Conservation (phyloP, 2,113 vertebrate genomes). For the Aegithalos caudatus region DNA sequence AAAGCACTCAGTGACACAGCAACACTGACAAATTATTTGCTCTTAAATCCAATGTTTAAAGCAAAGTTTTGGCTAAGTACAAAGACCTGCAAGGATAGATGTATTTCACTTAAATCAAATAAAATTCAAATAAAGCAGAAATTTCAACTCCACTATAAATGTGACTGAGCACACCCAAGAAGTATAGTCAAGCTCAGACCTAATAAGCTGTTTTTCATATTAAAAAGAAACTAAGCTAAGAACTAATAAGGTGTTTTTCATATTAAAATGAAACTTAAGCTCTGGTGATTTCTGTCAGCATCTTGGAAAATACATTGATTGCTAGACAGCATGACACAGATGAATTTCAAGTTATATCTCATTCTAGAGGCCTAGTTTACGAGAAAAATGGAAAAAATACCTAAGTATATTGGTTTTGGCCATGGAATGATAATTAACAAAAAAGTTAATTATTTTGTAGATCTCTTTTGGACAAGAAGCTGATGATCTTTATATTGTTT, state of each 20-base stretch:
- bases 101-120: neutral
- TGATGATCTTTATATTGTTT: neutral
- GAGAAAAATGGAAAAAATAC: neutral
- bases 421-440: neutral
- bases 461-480: neutral
- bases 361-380: neutral
- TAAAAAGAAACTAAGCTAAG: neutral
- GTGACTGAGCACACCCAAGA: neutral
- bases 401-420: neutral
- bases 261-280: neutral
- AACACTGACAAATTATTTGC: neutral
- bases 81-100: neutral
- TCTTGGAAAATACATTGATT: neutral
- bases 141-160: neutral
- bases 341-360: neutral
- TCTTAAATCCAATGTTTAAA: neutral
- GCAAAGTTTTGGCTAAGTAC: neutral
- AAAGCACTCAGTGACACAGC: neutral
- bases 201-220: neutral
- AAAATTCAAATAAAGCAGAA: neutral
- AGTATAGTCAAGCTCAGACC: fast-evolving
- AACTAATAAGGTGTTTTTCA: neutral
- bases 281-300: neutral
- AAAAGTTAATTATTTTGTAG: neutral
- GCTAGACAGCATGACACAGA: neutral